Percentiles rank a stretch among this genome's conserved stretches.
phyloP scores from a whole-genome alignment of 2,797 vertebrate genomes.

The Sphenopsis melanotis region DNA sequence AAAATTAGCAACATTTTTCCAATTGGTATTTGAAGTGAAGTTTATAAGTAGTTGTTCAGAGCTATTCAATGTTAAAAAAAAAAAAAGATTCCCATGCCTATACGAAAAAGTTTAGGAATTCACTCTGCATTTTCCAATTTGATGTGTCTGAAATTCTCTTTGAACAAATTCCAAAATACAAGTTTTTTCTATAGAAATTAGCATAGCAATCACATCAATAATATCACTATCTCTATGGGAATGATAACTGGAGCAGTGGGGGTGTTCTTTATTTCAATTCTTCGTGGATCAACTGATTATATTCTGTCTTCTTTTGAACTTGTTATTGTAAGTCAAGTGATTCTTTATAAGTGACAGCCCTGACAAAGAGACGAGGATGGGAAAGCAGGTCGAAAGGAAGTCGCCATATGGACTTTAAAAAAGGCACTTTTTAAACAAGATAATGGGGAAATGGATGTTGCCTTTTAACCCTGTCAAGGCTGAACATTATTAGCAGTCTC shows the following conservation, averaged over 20 bases:
- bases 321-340: constrained; percentile 98
- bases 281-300: constrained; percentile 94
- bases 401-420: constrained; percentile 93
- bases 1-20: not conserved
- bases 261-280: constrained; percentile 94
- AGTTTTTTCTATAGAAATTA: constrained; percentile 87
- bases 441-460: constrained; percentile 74
- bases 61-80: not conserved
- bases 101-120: constrained; percentile 86
- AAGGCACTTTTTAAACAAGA: constrained; percentile 90
- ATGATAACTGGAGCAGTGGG: constrained; percentile 91
- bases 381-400: constrained; percentile 97
- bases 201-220: constrained; percentile 95
- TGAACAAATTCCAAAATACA: constrained; percentile 87
- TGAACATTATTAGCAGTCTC: constrained; percentile 29
- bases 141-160: constrained; percentile 89
- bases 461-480: constrained; percentile 72
- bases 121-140: constrained; percentile 81
- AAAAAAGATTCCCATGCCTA: constrained; percentile 82
- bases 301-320: constrained; percentile 96
- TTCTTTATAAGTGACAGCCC: constrained; percentile 97
- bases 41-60: constrained; percentile 35
- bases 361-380: constrained; percentile 92
- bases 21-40: constrained; percentile 19
- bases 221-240: constrained; percentile 93